Conservation (phyloP, 2,888 invertebrate genomes). For the Tetropium fuscum region DNA sequence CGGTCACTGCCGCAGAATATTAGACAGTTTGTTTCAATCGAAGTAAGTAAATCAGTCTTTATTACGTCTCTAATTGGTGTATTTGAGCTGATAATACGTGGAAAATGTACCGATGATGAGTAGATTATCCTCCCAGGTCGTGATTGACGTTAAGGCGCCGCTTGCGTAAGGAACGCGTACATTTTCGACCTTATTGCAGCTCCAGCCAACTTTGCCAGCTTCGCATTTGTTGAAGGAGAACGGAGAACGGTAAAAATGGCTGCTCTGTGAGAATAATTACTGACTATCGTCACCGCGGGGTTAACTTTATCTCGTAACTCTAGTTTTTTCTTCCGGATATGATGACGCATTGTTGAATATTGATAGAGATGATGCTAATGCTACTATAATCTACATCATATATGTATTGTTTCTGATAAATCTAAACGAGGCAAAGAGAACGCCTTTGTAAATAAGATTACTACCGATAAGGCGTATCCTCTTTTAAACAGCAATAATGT, state of each 20-base stretch:
- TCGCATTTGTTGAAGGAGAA: constrained; percentile 33
- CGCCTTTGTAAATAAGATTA: too few relatives aligned
- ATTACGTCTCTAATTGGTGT: constrained; percentile 21
- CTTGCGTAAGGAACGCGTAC: constrained; percentile 68
- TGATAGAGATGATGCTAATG: constrained; percentile 11
- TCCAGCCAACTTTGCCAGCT: constrained; percentile 35
- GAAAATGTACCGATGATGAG: constrained; percentile 27
- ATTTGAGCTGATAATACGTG: constrained; percentile 18
- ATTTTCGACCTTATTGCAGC: constrained; percentile 73
- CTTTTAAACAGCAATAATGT: too few relatives aligned
- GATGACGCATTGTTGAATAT: constrained; percentile 14
- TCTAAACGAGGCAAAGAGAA: too few relatives aligned
- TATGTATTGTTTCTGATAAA: too few relatives aligned
- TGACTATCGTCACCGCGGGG: neutral
- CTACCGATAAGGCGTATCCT: too few relatives aligned
- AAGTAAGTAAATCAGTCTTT: constrained; percentile 68
- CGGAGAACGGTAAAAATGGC: constrained; percentile 42
- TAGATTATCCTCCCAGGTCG: constrained; percentile 21
- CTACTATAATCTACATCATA: too few relatives aligned
- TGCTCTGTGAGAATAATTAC: constrained; percentile 24
- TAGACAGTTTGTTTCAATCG: constrained; percentile 73
- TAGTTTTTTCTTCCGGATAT: constrained; percentile 3
- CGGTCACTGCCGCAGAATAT: constrained; percentile 73
- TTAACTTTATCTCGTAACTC: constrained; percentile 5
- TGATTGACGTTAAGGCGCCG: constrained; percentile 66